Evolutionary conservation across 2,888 invertebrate species (phyloP), one percentile per base, ranked within the genome.

Genomic region (Noctua comes): DNA sequence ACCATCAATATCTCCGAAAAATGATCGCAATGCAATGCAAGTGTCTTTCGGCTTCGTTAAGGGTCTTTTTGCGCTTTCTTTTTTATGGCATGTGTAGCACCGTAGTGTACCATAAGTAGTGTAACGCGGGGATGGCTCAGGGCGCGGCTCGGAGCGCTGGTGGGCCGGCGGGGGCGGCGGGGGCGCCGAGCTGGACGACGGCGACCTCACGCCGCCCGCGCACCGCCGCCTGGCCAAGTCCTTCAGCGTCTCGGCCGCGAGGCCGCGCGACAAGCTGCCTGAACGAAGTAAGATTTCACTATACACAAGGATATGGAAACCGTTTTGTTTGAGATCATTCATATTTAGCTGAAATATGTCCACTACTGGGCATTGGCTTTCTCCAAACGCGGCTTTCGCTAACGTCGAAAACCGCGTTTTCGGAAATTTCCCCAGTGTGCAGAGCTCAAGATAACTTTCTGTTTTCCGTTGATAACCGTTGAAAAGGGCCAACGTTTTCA

Each of bases 161-260:
- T 95, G 96, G 92, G 91, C 88, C 46, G 57, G 90, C 90, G 92
- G 93, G 93, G 91, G 40, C 21, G 71, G 93, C 85, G 92, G 94
- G 95, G 90, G 92, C 84, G 92, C 92, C 88, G 89, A 82, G 89
- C 91, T 75, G 84, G 95, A 92, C 79, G 97, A 97, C 88, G 97
- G 97, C 87, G 98, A 97, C 91, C 97, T 98, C 86, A 98, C 98
- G 90, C 98, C 98, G 91, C 98, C 99, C 90, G 97, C 98, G 89
- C 98, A 98, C 95, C 97, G 99, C 92, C 98, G 99, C 92, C 97
- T 99, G 95, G 98, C 99, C 92, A 99, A 99, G 97, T 99, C 98
- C 96, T 99, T 99, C 97, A 98, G 98, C 97, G 98, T 98, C 92
- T 98, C 98, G 91, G 98, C 98, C 90, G 93, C 94, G 82, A 91